Base-by-base conservation (phyloP, 2,888 invertebrate species). In the Latrodectus hesperus region DNA sequence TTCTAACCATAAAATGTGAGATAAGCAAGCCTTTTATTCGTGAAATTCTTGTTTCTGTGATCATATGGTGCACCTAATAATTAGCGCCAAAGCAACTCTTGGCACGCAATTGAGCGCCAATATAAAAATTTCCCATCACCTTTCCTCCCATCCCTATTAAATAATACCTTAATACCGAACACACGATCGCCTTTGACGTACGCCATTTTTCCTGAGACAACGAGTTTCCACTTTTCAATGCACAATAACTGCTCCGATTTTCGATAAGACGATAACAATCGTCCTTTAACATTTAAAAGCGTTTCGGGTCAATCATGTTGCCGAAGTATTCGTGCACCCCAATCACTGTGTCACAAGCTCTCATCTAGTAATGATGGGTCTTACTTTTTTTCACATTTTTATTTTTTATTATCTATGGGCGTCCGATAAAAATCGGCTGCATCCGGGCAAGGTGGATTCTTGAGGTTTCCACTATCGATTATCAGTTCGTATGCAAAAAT, bases 181-280 rank as follows among this genome's bases (percentile, higher is more conserved):
- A n/a, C 60, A 60, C 60, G 60, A 60, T 60, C 60, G 12, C n/a
- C 12, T n/a, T n/a, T 60, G 60, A 60, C 60, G n/a, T 60, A 60
- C 60, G 10, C 60, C 60, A 60, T 12, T 60, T 6, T 12, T 10
- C 60, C 60, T 14, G 10, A n/a, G n/a, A 60, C 60, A 60, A 60
- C 11, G 3, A 60, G n/a, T 5, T n/a, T 60, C n/a, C 12, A 60
- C 60, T 60, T 60, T 60, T 60, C 60, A 60, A 60, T 60, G n/a
- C 60, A 60, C 60, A 60, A 60, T 60, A 60, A 60, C 60, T 16
- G 60, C 60, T n/a, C 60, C 60, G 12, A 12, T 16, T 60, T n/a
- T 60, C 60, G 60, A 60, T 60, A 60, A 60, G 14, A 60, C 60
- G 60, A 60, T 60, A 60, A 60, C 60, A 60, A 60, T 60, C 60